Evolutionary conservation across 2,888 invertebrate species (phyloP).

Genomic region (Chironomus riparius): DNA sequence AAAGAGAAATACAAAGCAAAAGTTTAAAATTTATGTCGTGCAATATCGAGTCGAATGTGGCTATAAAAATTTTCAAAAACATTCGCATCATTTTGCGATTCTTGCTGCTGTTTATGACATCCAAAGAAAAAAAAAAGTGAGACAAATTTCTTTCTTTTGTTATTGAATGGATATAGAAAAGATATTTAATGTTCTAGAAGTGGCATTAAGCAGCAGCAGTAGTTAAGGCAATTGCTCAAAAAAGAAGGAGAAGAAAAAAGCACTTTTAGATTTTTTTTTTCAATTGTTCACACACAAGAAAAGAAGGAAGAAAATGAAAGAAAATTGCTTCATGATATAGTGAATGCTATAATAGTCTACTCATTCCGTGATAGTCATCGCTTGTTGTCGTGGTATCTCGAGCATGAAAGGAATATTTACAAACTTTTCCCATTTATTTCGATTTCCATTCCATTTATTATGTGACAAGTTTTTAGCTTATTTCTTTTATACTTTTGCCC

Average conservation of each 20-base stretch:
- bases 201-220: neutral
- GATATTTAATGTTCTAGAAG: neutral
- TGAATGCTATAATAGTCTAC: too few species aligned
- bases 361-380: neutral
- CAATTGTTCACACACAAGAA: neutral
- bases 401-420: conserved; percentile 10
- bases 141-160: neutral
- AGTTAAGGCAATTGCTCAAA: neutral
- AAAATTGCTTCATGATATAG: neutral
- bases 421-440: conserved; percentile 24
- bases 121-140: neutral
- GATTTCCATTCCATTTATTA: conserved; percentile 19
- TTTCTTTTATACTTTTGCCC: neutral
- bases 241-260: neutral
- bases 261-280: neutral
- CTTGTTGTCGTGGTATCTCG: neutral
- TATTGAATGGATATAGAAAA: neutral
- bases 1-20: neutral
- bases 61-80: conserved; percentile 19
- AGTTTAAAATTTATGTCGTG: neutral
- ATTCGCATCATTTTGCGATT: neutral
- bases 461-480: neutral
- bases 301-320: neutral
- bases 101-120: neutral
- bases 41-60: conserved; percentile 3